Evolutionary conservation across 1,140 invertebrate species (phyloP), one percentile per base, ranked within the genome.

Genomic region (Heliconius nattereri): DNA sequence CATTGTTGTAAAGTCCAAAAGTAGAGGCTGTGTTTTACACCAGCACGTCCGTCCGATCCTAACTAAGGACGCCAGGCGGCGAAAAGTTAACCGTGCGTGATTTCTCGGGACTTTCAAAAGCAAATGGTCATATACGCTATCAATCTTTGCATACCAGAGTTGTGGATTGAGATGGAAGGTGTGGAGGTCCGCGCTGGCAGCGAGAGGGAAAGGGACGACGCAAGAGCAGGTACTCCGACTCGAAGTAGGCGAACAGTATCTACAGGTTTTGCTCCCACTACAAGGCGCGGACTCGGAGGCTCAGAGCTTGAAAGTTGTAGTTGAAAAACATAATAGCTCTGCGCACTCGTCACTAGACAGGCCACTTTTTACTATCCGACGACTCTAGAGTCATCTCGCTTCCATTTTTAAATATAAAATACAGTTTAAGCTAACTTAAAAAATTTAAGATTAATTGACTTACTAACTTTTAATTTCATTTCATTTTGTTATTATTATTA

Each of bases 261-360:
- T 94, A 93, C 93, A 94, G 93, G 93, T 94, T 94, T 94, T 93
- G 91, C 91, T 94, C 93, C 93, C 93, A 94, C 93, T 93, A 93
- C 91, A 87, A 90, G 89, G 87, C 87, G 89, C 87, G 89, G 91
- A 80, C 80, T 88, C 89, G 88, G 89, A 90, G 86, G 84, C 89
- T 90, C 88, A 78, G 82, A 94, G 90, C 91, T 92, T 91, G 86
- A 90, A 92, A 92, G 91, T 92, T 90, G 84, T 89, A 89, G 89
- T 91, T 89, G 83, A 87, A 91, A 91, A 90, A 91, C 88, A 90
- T 85, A 91, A 89, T 89, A 91, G 86, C 86, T 80, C 85, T 81
- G 84, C 85, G 81, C 81, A 83, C 85, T 84, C 84, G 85, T 81
- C 84, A 78, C 82, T 87, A 84, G 83, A 85, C 75, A 79, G 82